These are phyloP conservation scores for Halcyon chelicuti DNA, from an alignment of 2,797 vertebrate genomes.

Conservation along the genomic window DNA sequence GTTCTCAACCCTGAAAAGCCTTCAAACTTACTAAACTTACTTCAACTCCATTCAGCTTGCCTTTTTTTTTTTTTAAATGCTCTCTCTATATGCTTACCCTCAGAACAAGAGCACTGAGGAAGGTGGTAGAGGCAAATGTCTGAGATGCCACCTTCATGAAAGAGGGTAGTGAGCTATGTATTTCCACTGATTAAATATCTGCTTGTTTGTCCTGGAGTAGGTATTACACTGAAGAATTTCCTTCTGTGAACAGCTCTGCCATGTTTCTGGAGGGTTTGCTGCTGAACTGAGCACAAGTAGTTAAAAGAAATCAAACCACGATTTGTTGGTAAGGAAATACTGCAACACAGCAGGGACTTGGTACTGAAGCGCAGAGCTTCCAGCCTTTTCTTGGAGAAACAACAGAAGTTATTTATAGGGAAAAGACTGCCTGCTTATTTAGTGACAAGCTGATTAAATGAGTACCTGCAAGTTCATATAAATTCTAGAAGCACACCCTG, in stretches of 20 bases:
- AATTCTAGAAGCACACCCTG: not conserved
- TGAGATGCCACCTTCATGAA: not conserved
- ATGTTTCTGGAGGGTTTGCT: not conserved
- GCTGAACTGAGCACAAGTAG: conserved; percentile 8
- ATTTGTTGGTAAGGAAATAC: not conserved
- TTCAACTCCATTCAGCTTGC: not conserved
- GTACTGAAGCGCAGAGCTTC: not conserved
- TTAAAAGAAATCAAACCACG: not conserved
- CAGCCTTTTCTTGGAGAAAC: not conserved
- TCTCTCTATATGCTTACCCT: not conserved
- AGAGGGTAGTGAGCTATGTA: not conserved
- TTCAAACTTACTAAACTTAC: not conserved
- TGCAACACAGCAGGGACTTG: not conserved
- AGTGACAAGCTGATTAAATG: not conserved
- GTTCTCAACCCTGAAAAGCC: not conserved
- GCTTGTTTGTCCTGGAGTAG: not conserved
- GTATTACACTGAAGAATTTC: not conserved
- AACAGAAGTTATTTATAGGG: not conserved
- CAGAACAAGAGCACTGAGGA: not conserved
- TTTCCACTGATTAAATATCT: not conserved
- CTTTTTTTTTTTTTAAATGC: not conserved
- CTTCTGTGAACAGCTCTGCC: not conserved
- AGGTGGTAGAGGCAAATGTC: not conserved
- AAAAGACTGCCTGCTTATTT: not conserved
- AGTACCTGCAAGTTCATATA: not conserved